Evolutionary conservation across 2,113 vertebrate species (phyloP).

Genomic region (Percopsis transmontana): DNA sequence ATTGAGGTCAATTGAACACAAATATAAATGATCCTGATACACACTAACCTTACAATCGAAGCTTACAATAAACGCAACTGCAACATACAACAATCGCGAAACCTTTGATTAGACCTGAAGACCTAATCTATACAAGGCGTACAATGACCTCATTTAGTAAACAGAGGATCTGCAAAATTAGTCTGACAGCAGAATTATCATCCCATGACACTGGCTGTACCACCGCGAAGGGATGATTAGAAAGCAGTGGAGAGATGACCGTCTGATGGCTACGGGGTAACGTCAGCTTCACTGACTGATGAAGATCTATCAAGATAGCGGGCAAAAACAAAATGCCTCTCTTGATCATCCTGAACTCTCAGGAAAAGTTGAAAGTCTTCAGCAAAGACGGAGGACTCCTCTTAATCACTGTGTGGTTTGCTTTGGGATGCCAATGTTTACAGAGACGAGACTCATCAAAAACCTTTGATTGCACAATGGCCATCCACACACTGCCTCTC

Average conservation of each 20-base stretch:
- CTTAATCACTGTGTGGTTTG: conserved; percentile 69
- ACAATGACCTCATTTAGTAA: conserved; percentile 21
- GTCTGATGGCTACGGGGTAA: conserved; percentile 42
- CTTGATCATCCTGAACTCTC: conserved; percentile 60
- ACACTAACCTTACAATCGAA: conserved; percentile 10
- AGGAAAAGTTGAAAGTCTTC: conserved; percentile 66
- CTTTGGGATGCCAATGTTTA: conserved; percentile 68
- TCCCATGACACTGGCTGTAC: conserved; percentile 18
- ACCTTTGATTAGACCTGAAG: not conserved
- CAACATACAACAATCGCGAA: not conserved
- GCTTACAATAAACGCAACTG: not conserved
- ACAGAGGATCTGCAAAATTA: conserved; percentile 39
- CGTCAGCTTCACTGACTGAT: conserved; percentile 44
- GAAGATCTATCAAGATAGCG: conserved; percentile 57
- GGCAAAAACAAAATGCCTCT: conserved; percentile 64
- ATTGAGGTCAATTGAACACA: conserved; percentile 8
- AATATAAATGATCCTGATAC: conserved; percentile 15
- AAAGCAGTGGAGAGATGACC: too few relatives aligned
- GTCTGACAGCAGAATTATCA: conserved; percentile 25
- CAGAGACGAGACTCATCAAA: conserved; percentile 68
- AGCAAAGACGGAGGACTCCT: conserved; percentile 52
- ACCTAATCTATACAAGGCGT: not conserved
- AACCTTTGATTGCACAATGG: conserved; percentile 66
- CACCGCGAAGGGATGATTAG: conserved; percentile 36
- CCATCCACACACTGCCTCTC: conserved; percentile 39